Conservation (phyloP, 2,888 invertebrate species). For the Caenorhabditis doughertyi region DNA sequence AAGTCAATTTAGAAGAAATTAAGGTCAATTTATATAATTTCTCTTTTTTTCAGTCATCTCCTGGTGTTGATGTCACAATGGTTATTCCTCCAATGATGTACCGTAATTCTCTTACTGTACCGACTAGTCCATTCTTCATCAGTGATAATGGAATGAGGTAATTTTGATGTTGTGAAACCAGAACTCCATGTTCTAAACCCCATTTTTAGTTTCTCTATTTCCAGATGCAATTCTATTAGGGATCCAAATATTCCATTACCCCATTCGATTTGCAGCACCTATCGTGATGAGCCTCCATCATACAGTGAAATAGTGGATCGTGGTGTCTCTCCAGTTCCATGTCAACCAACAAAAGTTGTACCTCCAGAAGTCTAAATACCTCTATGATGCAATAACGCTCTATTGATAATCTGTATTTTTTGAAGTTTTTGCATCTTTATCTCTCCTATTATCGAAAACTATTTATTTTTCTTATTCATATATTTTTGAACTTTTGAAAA, state of each 20-base stretch:
- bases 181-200: no score
- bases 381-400: neutral
- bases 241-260: no score
- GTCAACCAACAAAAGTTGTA: slow-evolving; percentile 42
- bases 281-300: slow-evolving; percentile 61
- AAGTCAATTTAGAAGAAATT: slow-evolving; percentile 14
- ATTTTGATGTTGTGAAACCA: neutral
- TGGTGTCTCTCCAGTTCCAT: slow-evolving; percentile 51
- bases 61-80: slow-evolving; percentile 35
- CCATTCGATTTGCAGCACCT: slow-evolving; percentile 25
- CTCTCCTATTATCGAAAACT: neutral
- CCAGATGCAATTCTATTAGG: no score
- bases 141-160: slow-evolving; percentile 52
- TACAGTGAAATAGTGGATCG: slow-evolving; percentile 58
- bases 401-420: neutral
- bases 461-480: slow-evolving; percentile 17
- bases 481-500: neutral
- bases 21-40: slow-evolving; percentile 38
- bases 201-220: no score
- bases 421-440: neutral
- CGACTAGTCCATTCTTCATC: slow-evolving; percentile 57
- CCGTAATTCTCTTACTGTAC: slow-evolving; percentile 52
- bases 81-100: slow-evolving; percentile 37
- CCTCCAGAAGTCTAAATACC: slow-evolving; percentile 24
- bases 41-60: slow-evolving; percentile 55